Base-by-base conservation (phyloP, 2,113 vertebrate species). In the Apeltes quadracus region DNA sequence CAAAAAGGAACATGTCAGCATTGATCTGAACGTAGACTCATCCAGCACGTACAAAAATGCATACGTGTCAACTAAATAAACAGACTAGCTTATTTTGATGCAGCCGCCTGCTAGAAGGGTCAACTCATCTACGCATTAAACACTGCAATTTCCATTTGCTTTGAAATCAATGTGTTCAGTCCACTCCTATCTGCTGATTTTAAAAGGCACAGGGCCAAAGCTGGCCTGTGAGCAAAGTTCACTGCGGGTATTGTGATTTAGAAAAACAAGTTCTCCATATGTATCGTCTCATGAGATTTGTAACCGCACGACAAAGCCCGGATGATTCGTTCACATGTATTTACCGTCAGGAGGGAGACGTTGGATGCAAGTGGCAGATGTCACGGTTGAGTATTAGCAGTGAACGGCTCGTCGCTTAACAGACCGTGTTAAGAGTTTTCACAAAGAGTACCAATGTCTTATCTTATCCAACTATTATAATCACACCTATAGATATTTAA, bases 291-390 rank as follows among this genome's bases (percentile, higher is more conserved):
- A 0, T 48, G n/a, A 22, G 22, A 1, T 29, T 32, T 72, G 15
- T 69, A 63, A 63, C 67, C n/a, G n/a, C n/a, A n/a, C n/a, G n/a
- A n/a, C n/a, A n/a, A n/a, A n/a, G n/a, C n/a, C n/a, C 62, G 39
- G 34, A 61, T 57, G 36, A 72, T 18, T 29, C 0, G 68, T 73
- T 71, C 58, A 9, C 51, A 70, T 70, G 38, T 48, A 75, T 63
- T 16, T 61, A 3, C 58, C 48, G 51, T 54, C 51, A 50, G 12
- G 1, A 20, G 25, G 18, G 43, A 61, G 3, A 32, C 10, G 23
- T 10, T 1, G 0, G 8, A 8, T 32, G 20, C 1, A 32, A 1
- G 10, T 36, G 4, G 5, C 14, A 29, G 4, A 25, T n/a, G 44
- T 38, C 7, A 10, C 22, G 1, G 34, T n/a, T 54, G 44, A 76